Percentiles rank a stretch among this genome's conserved stretches.
Conservation (phyloP, 1,140 invertebrate genomes). For the Drosophila oshimai region DNA sequence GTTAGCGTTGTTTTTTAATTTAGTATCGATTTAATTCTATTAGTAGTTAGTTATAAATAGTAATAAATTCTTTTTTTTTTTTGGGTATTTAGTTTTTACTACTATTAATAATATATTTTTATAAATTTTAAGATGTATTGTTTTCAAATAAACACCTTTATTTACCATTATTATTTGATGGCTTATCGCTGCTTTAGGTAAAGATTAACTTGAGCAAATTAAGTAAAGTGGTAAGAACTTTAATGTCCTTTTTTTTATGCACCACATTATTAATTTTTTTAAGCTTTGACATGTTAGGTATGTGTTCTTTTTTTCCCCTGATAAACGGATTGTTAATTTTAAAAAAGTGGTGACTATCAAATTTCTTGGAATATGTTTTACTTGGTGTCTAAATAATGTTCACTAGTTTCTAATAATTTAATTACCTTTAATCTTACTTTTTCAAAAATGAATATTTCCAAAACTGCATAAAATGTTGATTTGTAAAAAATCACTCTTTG, state of each 20-base stretch:
- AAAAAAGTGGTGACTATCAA: no score
- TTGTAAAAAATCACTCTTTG: background rate
- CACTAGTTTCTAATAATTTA: background rate
- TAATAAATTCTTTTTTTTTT: no score
- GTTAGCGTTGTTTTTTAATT: no score
- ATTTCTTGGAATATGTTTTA: no score
- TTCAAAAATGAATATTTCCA: slow-evolving; percentile 14
- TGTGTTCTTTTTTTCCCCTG: background rate
- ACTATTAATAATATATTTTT: background rate
- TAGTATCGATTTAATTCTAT: no score
- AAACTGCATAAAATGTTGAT: slow-evolving; percentile 26
- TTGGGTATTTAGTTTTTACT: background rate
- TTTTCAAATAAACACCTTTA: background rate
- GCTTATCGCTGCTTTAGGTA: background rate
- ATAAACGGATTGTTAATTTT: no score
- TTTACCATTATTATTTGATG: background rate
- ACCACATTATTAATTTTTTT: background rate
- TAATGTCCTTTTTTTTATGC: background rate
- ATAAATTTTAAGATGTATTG: background rate
- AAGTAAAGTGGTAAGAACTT: slow-evolving; percentile 12
- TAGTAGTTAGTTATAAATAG: no score
- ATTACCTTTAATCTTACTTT: slow-evolving; percentile 13
- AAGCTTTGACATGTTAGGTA: background rate
- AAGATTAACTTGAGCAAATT: slow-evolving; percentile 15
- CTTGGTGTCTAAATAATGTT: no score